Evolutionary conservation across 23 tunicate species (phyloP).

Genomic region (Ciona savignyi): DNA sequence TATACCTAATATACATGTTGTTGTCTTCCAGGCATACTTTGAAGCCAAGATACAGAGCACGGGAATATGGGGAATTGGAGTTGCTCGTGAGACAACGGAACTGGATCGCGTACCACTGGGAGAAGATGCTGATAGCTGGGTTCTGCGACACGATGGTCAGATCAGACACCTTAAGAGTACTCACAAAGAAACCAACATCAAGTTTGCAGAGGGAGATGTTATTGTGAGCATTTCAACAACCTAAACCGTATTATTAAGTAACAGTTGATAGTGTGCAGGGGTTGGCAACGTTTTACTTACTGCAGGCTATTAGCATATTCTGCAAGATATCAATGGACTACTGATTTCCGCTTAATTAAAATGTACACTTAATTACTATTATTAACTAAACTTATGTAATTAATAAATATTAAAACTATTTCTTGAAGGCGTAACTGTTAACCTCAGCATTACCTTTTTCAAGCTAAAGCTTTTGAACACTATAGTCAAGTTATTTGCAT

Average conservation of each 20-base stretch:
- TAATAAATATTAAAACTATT: too few relatives aligned
- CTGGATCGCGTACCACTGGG: slow-evolving; percentile 73
- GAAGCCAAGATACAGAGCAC: slow-evolving; percentile 93
- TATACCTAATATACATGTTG: too few relatives aligned
- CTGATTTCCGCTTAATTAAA: too few relatives aligned
- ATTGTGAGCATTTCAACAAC: slow-evolving; percentile 24
- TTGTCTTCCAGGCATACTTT: slow-evolving; percentile 66
- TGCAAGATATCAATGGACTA: too few relatives aligned
- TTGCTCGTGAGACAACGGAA: slow-evolving; percentile 44
- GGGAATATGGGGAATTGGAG: slow-evolving; percentile 96
- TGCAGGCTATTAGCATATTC: too few relatives aligned
- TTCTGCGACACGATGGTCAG: slow-evolving; percentile 71
- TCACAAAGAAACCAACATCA: slow-evolving; percentile 34
- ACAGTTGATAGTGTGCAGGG: not conserved
- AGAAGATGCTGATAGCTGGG: slow-evolving; percentile 73
- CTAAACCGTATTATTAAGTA: not conserved
- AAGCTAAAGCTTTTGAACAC: too few relatives aligned
- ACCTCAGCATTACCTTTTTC: too few relatives aligned
- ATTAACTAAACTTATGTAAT: too few relatives aligned
- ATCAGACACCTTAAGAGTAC: slow-evolving; percentile 61
- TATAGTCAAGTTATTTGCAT: too few relatives aligned
- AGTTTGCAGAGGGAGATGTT: slow-evolving; percentile 75
- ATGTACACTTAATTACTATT: too few relatives aligned
- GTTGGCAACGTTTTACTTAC: too few relatives aligned
- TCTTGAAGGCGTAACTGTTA: too few relatives aligned